Conservation (phyloP, 30 jellyfish, hydroid and myxozoan species). For the Chrysaora quinquecirrha region DNA sequence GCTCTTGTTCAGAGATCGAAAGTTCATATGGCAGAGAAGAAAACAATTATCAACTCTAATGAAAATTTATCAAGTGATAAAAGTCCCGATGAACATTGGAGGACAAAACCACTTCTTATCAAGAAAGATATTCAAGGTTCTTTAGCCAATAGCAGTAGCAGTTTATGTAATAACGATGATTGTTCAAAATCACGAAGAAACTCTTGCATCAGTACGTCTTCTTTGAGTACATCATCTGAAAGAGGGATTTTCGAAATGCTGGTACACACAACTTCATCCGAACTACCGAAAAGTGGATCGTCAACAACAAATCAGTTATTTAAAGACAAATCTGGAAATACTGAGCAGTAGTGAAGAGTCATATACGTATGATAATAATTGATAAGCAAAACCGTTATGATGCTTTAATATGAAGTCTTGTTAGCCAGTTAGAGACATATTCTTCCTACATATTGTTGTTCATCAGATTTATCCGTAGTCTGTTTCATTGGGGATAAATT, state of each 20-base stretch:
- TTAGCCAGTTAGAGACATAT: not conserved
- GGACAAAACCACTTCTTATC: not conserved
- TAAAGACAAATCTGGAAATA: not conserved
- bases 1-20: too few relatives aligned
- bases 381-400: too few relatives aligned
- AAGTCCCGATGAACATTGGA: conserved; percentile 1
- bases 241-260: not conserved
- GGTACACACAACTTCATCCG: not conserved
- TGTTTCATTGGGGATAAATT: too few relatives aligned
- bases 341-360: too few relatives aligned
- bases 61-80: not conserved
- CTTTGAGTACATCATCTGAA: not conserved
- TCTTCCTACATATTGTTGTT: not conserved
- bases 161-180: not conserved
- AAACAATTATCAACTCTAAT: not conserved
- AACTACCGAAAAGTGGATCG: not conserved
- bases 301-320: not conserved
- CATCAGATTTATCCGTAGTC: too few relatives aligned
- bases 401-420: too few relatives aligned
- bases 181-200: not conserved
- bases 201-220: not conserved
- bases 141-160: not conserved
- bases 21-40: conserved; percentile 3
- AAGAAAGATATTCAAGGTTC: not conserved
- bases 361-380: too few relatives aligned